phyloP scores from a whole-genome alignment of 2,888 invertebrate genomes.

The Xylocampa areola region DNA sequence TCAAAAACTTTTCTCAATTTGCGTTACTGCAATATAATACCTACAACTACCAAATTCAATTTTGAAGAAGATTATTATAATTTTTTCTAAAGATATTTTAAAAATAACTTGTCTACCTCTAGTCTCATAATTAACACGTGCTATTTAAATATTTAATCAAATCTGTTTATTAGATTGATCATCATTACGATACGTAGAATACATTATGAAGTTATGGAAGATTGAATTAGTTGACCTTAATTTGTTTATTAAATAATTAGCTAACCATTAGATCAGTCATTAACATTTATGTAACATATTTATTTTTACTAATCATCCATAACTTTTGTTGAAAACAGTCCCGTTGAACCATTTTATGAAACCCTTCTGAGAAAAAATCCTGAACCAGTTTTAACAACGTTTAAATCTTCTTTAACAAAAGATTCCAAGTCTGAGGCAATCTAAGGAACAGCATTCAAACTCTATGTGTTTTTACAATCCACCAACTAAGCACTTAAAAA shows the following conservation, averaged over 20 bases:
- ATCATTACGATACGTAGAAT: not conserved
- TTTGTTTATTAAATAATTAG: no score
- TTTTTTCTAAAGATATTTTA: no score
- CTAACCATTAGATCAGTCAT: slow-evolving; percentile 10
- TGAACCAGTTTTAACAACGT: slow-evolving; percentile 7
- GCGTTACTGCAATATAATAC: no score
- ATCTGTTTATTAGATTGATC: no score
- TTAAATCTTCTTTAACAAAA: slow-evolving; percentile 22
- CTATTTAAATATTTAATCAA: not conserved
- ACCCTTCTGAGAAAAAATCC: slow-evolving; percentile 18
- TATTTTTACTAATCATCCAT: slow-evolving; percentile 12
- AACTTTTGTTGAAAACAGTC: slow-evolving; percentile 4
- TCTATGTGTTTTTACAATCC: slow-evolving; percentile 40
- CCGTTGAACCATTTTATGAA: not conserved
- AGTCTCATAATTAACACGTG: not conserved
- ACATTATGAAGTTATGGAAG: not conserved
- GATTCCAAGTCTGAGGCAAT: slow-evolving; percentile 17
- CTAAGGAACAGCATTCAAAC: slow-evolving; percentile 21
- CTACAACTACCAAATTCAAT: no score
- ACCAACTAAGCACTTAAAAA: slow-evolving; percentile 41
- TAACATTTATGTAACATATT: slow-evolving; percentile 8
- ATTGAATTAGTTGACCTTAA: slow-evolving; percentile 15
- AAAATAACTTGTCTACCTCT: no score
- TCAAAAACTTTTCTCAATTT: no score
- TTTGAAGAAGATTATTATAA: no score